Conservation (phyloP, 2,888 invertebrate species). For the Cosmopolites sordidus region DNA sequence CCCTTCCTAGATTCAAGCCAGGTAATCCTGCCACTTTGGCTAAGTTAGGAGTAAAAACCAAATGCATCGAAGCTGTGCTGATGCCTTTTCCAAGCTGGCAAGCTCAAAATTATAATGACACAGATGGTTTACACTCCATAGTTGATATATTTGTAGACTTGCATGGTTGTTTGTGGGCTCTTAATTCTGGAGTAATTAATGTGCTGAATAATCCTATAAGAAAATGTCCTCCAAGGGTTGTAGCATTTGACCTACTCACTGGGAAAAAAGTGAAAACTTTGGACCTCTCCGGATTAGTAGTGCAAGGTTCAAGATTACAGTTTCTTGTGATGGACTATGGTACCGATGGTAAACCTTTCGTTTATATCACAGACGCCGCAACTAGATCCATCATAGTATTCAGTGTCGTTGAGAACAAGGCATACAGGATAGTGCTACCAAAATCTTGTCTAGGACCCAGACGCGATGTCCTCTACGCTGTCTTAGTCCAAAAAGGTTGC, state of each 20-base stretch:
- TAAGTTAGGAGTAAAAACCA: conserved; percentile 49
- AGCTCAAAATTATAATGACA: conserved; percentile 62
- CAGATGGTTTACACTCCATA: conserved; percentile 62
- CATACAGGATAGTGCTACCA: conserved; percentile 62
- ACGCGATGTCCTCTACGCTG: conserved; percentile 63
- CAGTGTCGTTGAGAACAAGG: conserved; percentile 58
- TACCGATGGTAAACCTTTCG: conserved; percentile 56
- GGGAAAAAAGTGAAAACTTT: conserved; percentile 61
- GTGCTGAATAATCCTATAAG: conserved; percentile 61
- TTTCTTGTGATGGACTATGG: conserved; percentile 66
- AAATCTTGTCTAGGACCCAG: conserved; percentile 51
- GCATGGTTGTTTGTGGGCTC: conserved; percentile 66
- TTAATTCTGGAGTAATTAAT: conserved; percentile 68
- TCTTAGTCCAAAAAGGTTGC: conserved; percentile 56
- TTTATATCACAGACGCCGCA: conserved; percentile 67
- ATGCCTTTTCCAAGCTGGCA: conserved; percentile 62
- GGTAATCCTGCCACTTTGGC: conserved; percentile 68
- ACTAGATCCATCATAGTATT: conserved; percentile 64
- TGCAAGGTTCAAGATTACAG: conserved; percentile 61
- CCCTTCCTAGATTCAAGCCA: conserved; percentile 57
- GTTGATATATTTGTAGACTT: conserved; percentile 61
- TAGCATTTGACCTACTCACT: conserved; percentile 34
- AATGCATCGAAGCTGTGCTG: conserved; percentile 50
- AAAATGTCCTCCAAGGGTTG: conserved; percentile 64
- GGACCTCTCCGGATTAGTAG: conserved; percentile 57